Percentiles rank a stretch among this genome's conserved stretches.
Conservation (phyloP, 2,888 invertebrate genomes). For the Meliscaeva auricollis region DNA sequence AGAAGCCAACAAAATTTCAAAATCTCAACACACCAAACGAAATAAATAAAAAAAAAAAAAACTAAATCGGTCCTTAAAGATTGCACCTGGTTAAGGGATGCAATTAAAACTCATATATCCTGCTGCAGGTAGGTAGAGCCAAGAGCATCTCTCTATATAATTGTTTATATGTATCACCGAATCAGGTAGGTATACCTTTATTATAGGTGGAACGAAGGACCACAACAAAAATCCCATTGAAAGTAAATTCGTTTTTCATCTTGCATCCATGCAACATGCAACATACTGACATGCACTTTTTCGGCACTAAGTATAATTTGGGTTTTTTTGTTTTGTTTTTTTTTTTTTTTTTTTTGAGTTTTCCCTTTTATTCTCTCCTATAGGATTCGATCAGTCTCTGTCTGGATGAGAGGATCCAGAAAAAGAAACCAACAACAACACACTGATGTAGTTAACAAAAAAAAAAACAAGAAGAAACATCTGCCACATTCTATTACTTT, state of each 20-base stretch:
- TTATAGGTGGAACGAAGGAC: background rate
- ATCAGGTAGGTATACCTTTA: background rate
- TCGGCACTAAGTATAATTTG: conserved; percentile 24
- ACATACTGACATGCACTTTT: conserved; percentile 43
- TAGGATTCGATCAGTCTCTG: conserved; percentile 31
- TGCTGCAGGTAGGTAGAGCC: conserved; percentile 39
- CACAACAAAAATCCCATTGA: conserved; percentile 37
- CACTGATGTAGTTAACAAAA: too few relatives aligned
- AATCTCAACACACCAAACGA: background rate
- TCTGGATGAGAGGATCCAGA: conserved; percentile 36
- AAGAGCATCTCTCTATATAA: conserved; percentile 33
- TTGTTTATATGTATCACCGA: background rate
- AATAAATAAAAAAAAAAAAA: background rate
- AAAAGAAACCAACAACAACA: too few relatives aligned
- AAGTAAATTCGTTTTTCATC: conserved; percentile 31
- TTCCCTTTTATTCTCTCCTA: conserved; percentile 29
- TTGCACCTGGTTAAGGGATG: conserved; percentile 64
- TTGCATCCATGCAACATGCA: conserved; percentile 24
- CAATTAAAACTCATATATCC: conserved; percentile 56
- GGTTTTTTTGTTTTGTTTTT: conserved; percentile 5
- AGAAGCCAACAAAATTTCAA: background rate
- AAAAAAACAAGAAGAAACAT: conserved; percentile 26
- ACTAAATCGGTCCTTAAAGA: conserved; percentile 19
- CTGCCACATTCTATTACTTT: conserved; percentile 30
- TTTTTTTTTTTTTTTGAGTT: conserved; percentile 20